phyloP scores from a whole-genome alignment of 2,113 vertebrate genomes.

The Hucho hucho region DNA sequence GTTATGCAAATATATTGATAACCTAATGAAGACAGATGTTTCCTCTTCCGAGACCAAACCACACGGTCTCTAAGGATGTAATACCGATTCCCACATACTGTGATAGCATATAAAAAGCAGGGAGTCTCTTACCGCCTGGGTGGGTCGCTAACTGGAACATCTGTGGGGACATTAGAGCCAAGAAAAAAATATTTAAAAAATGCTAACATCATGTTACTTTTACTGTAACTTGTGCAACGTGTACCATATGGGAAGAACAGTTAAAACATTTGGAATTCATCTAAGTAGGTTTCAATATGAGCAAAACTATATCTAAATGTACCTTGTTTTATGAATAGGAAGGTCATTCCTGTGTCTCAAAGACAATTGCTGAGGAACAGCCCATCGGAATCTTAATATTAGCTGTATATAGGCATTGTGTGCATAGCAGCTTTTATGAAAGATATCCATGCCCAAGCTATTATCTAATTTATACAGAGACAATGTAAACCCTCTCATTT shows the following conservation, averaged over 20 bases:
- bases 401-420: not conserved
- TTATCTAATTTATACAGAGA: not conserved
- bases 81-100: not conserved
- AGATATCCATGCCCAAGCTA: too few relatives aligned
- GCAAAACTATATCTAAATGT: too few relatives aligned
- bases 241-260: too few relatives aligned
- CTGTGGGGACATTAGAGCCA: slow-evolving; percentile 44
- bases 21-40: not conserved
- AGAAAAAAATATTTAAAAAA: not conserved
- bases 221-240: too few relatives aligned
- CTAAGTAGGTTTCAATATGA: too few relatives aligned
- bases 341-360: too few relatives aligned
- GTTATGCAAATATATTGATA: not conserved
- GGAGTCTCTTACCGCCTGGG: slow-evolving; percentile 61
- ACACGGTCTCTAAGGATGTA: not conserved
- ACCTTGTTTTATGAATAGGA: too few relatives aligned
- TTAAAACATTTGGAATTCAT: too few relatives aligned
- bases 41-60: not conserved
- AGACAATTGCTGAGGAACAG: too few relatives aligned
- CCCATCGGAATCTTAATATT: too few relatives aligned
- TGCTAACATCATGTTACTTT: too few relatives aligned
- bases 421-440: too few relatives aligned
- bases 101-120: slow-evolving; percentile 27
- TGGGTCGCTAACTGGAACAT: slow-evolving; percentile 59
- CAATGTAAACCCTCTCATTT: slow-evolving; percentile 42